Percentiles rank a stretch among this genome's conserved stretches.
phyloP scores from a whole-genome alignment of 2,113 vertebrate species.

The Megaceryle torquata region DNA sequence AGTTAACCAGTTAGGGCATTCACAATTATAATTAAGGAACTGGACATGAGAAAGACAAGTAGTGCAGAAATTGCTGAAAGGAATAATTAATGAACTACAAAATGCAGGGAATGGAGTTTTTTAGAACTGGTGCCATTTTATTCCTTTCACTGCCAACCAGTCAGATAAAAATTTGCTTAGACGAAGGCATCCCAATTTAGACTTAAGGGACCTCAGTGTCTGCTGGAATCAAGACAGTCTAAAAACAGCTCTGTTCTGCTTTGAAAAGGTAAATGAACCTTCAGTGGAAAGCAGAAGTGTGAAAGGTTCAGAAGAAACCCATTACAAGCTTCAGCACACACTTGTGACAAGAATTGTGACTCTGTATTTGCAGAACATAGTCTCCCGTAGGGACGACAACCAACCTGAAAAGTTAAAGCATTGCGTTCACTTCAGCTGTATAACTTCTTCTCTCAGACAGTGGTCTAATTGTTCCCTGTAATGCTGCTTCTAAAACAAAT shows the following conservation, averaged over 20 bases:
- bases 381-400: constrained; percentile 14
- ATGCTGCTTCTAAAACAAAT: neutral
- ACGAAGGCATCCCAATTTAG: constrained; percentile 46
- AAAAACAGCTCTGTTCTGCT: constrained; percentile 76
- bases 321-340: constrained; percentile 78
- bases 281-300: constrained; percentile 76
- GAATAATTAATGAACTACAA: constrained; percentile 57
- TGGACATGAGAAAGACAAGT: constrained; percentile 26
- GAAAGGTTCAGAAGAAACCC: constrained; percentile 78
- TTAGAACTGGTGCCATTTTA: constrained; percentile 30
- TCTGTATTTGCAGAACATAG: constrained; percentile 56
- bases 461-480: neutral
- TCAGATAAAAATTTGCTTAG: constrained; percentile 68
- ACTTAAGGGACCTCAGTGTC: constrained; percentile 54
- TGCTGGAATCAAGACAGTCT: constrained; percentile 73
- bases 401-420: constrained; percentile 39
- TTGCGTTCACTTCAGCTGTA: constrained; percentile 5
- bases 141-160: constrained; percentile 48
- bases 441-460: neutral
- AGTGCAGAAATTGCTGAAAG: constrained; percentile 55
- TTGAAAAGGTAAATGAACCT: constrained; percentile 77
- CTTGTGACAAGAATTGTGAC: constrained; percentile 68
- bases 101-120: neutral
- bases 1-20: neutral
- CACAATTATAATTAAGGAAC: constrained; percentile 61